Conservation (phyloP, 1,140 invertebrate genomes). For the Drosophila lowei region DNA sequence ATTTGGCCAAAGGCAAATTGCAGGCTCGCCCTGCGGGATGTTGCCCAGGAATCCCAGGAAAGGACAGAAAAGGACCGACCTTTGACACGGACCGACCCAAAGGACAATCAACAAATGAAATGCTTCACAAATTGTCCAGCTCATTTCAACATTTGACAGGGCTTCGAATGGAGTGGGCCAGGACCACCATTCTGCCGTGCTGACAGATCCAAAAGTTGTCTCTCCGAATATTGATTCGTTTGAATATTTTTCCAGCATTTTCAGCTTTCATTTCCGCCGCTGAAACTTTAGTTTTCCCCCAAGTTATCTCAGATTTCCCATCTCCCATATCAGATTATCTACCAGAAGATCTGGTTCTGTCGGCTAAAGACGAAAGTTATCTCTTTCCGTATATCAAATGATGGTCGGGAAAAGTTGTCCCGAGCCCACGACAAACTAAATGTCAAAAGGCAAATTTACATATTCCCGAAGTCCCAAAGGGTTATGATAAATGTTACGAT, state of each 20-base stretch:
- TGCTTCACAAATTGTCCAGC: slow-evolving; percentile 52
- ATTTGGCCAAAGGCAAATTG: slow-evolving; percentile 68
- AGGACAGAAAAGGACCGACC: slow-evolving; percentile 33
- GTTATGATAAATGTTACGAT: slow-evolving; percentile 80
- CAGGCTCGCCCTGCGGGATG: slow-evolving; percentile 58
- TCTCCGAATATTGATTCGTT: slow-evolving; percentile 16
- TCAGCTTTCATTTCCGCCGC: slow-evolving; percentile 42
- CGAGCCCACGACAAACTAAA: slow-evolving; percentile 45
- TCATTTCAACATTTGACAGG: slow-evolving; percentile 36
- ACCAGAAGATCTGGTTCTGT: slow-evolving; percentile 45
- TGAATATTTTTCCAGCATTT: slow-evolving; percentile 24
- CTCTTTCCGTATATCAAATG: slow-evolving; percentile 39
- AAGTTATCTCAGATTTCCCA: slow-evolving; percentile 44
- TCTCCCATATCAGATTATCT: slow-evolving; percentile 40
- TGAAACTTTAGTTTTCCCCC: not conserved
- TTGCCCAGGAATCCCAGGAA: slow-evolving; percentile 40
- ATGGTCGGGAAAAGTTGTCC: slow-evolving; percentile 30
- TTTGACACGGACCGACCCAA: slow-evolving; percentile 36
- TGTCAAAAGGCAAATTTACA: slow-evolving; percentile 62
- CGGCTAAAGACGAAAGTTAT: slow-evolving; percentile 67
- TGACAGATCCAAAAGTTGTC: slow-evolving; percentile 21
- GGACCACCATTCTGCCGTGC: slow-evolving; percentile 9
- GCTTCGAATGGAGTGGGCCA: not conserved
- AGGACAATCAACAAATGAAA: slow-evolving; percentile 33
- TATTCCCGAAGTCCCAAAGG: slow-evolving; percentile 43